Conservation (phyloP, 2,113 vertebrate genomes). For the Scolopax mira region DNA sequence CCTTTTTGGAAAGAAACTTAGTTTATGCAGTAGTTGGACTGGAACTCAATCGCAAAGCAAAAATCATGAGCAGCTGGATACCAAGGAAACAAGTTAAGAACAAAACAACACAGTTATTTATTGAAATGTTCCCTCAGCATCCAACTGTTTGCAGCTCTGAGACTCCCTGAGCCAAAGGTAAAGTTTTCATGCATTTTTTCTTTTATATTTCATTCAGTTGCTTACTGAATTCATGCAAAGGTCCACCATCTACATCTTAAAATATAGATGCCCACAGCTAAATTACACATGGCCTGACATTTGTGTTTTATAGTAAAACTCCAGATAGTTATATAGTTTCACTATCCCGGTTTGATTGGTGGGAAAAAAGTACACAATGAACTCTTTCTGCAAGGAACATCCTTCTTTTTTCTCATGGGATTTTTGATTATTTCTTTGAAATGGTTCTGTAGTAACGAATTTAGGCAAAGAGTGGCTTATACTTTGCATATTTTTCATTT, state of each 20-base stretch:
- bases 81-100: not conserved
- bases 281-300: not conserved
- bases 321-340: not conserved
- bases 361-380: not conserved
- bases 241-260: not conserved
- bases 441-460: not conserved
- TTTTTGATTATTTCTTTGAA: not conserved
- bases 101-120: not conserved
- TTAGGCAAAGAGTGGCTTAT: not conserved
- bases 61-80: not conserved
- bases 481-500: not conserved
- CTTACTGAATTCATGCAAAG: not conserved
- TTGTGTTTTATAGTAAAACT: not conserved
- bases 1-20: not conserved
- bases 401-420: not conserved
- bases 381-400: not conserved
- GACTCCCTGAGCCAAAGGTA: not conserved
- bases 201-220: not conserved
- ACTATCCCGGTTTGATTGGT: not conserved
- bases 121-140: not conserved
- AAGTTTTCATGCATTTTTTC: not conserved
- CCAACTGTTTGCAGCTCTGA: not conserved
- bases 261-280: not conserved
- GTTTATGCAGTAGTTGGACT: not conserved
- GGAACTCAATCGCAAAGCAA: not conserved